Evolutionary conservation across 1,140 invertebrate species (phyloP).

Genomic region (Heliconius himera): DNA sequence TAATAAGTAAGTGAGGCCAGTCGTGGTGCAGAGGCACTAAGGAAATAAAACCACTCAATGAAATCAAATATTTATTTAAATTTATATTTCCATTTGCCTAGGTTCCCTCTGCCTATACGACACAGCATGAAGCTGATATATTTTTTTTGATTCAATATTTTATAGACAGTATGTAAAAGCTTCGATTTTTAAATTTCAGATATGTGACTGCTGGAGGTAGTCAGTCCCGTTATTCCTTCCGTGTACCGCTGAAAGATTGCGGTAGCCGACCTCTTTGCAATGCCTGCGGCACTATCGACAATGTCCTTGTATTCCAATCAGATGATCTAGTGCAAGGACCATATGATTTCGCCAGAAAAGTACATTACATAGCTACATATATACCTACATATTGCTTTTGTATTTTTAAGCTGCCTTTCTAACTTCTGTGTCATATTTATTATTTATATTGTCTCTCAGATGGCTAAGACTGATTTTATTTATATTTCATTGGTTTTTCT

Average conservation of each 20-base stretch:
- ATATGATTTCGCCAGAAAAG: slow-evolving; percentile 73
- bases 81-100: no score
- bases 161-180: background rate
- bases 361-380: slow-evolving; percentile 34
- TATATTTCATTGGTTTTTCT: background rate
- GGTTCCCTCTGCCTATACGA: no score
- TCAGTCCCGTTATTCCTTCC: slow-evolving; percentile 82
- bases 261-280: slow-evolving; percentile 83
- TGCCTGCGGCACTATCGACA: slow-evolving; percentile 83
- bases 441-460: background rate
- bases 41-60: no score
- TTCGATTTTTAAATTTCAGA: slow-evolving; percentile 54
- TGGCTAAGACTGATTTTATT: background rate
- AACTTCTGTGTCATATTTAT: background rate
- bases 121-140: no score
- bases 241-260: slow-evolving; percentile 84
- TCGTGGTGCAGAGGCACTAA: no score
- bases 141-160: no score
- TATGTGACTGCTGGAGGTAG: slow-evolving; percentile 84
- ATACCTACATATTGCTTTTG: background rate
- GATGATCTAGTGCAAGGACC: slow-evolving; percentile 84
- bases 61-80: no score
- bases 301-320: slow-evolving; percentile 85
- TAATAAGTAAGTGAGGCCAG: background rate
- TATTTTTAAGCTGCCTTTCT: no score